A percentile compares a stretch with the other conserved stretches of the same genome.
Conservation (phyloP, 2,113 vertebrate species). For the Scopus umbretta region DNA sequence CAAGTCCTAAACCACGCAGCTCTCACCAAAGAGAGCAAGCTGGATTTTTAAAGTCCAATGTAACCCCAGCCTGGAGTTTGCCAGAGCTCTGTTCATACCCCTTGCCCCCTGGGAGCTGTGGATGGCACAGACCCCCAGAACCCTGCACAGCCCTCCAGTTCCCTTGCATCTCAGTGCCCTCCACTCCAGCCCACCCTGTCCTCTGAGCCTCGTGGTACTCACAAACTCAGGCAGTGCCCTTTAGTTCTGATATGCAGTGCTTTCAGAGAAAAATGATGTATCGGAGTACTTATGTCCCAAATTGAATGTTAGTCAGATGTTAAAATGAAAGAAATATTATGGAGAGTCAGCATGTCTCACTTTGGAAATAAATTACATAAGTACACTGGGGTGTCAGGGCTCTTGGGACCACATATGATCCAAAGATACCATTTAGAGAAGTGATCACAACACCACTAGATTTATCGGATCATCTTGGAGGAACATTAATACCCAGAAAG, state of each 20-base stretch:
- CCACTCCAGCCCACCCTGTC: background rate
- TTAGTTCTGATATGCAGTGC: background rate
- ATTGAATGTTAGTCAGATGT: constrained; percentile 26
- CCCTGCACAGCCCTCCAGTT: background rate
- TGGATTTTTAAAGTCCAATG: background rate
- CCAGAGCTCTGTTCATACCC: background rate
- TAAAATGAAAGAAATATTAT: constrained; percentile 36
- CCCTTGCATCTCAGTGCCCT: background rate
- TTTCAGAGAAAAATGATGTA: background rate
- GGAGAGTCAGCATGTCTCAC: background rate
- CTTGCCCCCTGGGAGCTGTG: background rate
- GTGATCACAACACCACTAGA: constrained; percentile 7
- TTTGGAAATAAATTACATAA: background rate
- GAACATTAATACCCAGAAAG: constrained; percentile 13
- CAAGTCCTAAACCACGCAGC: background rate
- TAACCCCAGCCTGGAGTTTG: background rate
- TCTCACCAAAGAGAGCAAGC: background rate
- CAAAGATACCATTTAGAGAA: constrained; percentile 16
- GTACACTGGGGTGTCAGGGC: background rate
- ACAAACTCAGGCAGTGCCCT: background rate
- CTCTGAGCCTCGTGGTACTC: background rate
- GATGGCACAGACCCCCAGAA: background rate
- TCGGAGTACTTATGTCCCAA: background rate
- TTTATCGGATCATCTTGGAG: constrained; percentile 19
- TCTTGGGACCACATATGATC: constrained; percentile 15